A percentile compares a stretch with the other conserved stretches of the same genome.
Evolutionary conservation across 1,140 invertebrate genomes (phyloP).

Genomic region (Sipha flava): DNA sequence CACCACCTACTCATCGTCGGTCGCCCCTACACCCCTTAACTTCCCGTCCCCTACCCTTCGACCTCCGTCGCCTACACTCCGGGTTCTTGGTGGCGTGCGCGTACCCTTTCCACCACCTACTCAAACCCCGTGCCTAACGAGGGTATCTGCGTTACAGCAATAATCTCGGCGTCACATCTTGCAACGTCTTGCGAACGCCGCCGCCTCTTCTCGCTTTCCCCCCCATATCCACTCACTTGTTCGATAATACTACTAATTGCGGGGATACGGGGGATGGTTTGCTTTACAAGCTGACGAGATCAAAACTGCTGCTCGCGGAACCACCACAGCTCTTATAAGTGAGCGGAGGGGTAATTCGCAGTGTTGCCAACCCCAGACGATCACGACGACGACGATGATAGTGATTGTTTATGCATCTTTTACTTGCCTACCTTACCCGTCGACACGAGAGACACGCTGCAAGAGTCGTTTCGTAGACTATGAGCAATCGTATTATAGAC

Average conservation of each 20-base stretch:
- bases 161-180: slow-evolving; percentile 31
- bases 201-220: neutral
- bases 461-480: neutral
- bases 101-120: neutral
- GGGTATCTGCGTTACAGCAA: neutral
- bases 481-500: neutral
- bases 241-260: slow-evolving; percentile 30
- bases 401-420: neutral
- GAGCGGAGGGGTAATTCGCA: neutral
- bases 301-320: neutral
- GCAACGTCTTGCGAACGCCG: slow-evolving; percentile 16
- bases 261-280: neutral
- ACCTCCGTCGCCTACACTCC: neutral
- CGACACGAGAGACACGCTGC: too few species aligned
- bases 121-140: neutral
- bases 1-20: neutral
- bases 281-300: slow-evolving; percentile 29
- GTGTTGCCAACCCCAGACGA: slow-evolving; percentile 2
- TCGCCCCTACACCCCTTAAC: neutral
- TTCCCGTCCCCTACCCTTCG: neutral
- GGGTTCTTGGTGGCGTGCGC: neutral
- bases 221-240: neutral
- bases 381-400: neutral
- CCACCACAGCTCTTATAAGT: neutral
- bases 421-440: too few species aligned